phyloP scores from a whole-genome alignment of 2,113 vertebrate genomes.

The Aramus guarauna region DNA sequence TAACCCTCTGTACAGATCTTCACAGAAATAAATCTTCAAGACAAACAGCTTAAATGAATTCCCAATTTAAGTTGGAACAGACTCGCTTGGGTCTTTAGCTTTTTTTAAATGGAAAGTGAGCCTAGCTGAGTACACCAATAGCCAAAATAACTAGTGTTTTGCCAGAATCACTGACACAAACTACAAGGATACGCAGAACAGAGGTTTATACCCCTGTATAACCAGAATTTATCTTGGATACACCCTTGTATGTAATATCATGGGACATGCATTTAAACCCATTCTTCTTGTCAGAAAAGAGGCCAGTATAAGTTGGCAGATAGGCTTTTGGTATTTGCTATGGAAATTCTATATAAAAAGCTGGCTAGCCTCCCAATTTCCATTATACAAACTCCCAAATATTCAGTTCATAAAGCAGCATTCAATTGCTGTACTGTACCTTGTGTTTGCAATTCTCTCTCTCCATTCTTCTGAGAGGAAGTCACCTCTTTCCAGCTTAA shows the following conservation, averaged over 20 bases:
- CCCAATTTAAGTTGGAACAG: background rate
- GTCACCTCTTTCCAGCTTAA: conserved; percentile 95
- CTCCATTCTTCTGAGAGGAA: conserved; percentile 98
- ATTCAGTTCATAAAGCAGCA: background rate
- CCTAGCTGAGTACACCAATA: background rate
- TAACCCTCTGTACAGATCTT: background rate
- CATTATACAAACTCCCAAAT: conserved; percentile 11
- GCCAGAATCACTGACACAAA: background rate
- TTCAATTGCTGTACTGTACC: conserved; percentile 72
- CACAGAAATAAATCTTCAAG: background rate
- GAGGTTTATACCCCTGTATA: background rate
- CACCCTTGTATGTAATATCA: background rate
- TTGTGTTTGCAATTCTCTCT: conserved; percentile 97
- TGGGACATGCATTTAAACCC: background rate
- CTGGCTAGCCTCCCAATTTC: conserved; percentile 57
- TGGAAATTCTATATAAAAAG: conserved; percentile 63
- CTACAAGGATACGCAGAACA: background rate
- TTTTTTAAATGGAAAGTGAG: background rate
- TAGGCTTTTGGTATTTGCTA: conserved; percentile 3
- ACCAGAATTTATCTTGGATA: background rate
- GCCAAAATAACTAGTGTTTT: background rate
- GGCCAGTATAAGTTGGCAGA: conserved; percentile 16
- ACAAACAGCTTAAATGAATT: background rate
- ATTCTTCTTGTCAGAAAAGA: background rate
- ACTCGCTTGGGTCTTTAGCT: background rate